phyloP scores from a whole-genome alignment of 2,113 vertebrate species.

The Atractosteus spatula region DNA sequence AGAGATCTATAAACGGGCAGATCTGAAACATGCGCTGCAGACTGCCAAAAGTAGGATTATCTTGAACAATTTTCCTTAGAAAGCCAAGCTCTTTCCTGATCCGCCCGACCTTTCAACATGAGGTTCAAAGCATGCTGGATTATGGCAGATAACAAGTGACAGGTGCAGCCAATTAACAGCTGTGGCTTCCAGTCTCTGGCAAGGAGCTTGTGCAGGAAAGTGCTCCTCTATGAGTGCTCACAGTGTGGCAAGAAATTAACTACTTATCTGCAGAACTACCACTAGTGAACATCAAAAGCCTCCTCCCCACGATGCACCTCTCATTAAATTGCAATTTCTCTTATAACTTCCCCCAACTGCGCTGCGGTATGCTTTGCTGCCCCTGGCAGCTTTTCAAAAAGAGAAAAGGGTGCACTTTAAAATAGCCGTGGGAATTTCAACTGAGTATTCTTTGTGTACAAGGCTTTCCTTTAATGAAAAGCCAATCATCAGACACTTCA shows the following conservation, averaged over 20 bases:
- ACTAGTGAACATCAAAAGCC: slow-evolving; percentile 50
- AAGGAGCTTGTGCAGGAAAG: slow-evolving; percentile 36
- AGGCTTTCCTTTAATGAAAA: background rate
- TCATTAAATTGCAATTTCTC: slow-evolving; percentile 57
- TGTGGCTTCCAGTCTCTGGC: slow-evolving; percentile 52
- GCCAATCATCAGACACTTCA: background rate
- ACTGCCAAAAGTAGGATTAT: slow-evolving; percentile 65
- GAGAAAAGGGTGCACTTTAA: background rate
- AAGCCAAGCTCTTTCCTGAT: slow-evolving; percentile 50
- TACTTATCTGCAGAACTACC: slow-evolving; percentile 45
- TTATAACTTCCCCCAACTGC: slow-evolving; percentile 48
- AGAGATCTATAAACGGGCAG: slow-evolving; percentile 53
- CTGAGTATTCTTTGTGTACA: background rate
- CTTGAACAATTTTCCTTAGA: slow-evolving; percentile 50
- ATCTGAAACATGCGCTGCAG: slow-evolving; percentile 57
- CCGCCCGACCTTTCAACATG: slow-evolving; percentile 57
- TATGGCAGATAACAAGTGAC: slow-evolving; percentile 73
- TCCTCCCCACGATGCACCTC: slow-evolving; percentile 48
- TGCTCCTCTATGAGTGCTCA: slow-evolving; percentile 53
- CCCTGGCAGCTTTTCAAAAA: slow-evolving; percentile 37
- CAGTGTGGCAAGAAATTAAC: slow-evolving; percentile 37
- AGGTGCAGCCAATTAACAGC: slow-evolving; percentile 76
- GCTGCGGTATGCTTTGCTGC: slow-evolving; percentile 40
- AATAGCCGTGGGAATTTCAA: background rate
- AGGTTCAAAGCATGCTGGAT: slow-evolving; percentile 57